Base-by-base conservation (phyloP, 2,797 vertebrate genomes). In the Eulemur albifrons region DNA sequence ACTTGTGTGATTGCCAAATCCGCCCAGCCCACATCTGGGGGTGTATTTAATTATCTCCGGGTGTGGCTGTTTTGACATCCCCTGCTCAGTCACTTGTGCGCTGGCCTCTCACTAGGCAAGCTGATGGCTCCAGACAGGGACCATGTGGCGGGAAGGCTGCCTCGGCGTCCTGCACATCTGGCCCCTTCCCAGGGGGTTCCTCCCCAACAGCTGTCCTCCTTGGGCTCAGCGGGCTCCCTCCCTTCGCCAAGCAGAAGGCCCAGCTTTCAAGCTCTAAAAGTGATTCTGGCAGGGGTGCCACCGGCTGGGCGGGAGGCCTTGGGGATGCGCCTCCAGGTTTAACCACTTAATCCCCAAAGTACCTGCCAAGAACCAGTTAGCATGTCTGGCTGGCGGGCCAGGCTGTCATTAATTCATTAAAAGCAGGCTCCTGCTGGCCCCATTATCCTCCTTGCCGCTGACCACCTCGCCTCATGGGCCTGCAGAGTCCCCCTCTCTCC, bases 331-430 rank as follows among this genome's bases (percentile, higher is more conserved):
- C 95, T 97, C 75, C 75, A 25, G 84, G 89, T 95, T 97, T 97
- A 97, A 96, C 97, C 94, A 96, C 94, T 96, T 85, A 95, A 93
- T 95, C 87, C 91, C 96, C 96, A 88, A 96, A 97, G 91, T 95
- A 94, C 92, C 96, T 96, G 96, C 95, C 96, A 94, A 97, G 97
- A 96, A 95, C 92, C 95, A 86, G 95, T 94, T 73, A 97, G 96
- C 88, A 13, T 30, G 43, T 75, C 91, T 90, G 85, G 91, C 75
- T n/a, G 35, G 80, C 5, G 3, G 57, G 79, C 92, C 72, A 67
- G n/a, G 57, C 87, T 0, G 15, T 59, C 95, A 92, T 88, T 93
- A 93, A 88, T 90, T 96, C 95, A 95, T 92, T 95, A 90, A 70
- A 65, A 84, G 67, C 84, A 40, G 77, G 57, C 90, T 95, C 96